Evolutionary conservation across 1,140 invertebrate genomes (phyloP).

Genomic region (Chrysopa pallens): DNA sequence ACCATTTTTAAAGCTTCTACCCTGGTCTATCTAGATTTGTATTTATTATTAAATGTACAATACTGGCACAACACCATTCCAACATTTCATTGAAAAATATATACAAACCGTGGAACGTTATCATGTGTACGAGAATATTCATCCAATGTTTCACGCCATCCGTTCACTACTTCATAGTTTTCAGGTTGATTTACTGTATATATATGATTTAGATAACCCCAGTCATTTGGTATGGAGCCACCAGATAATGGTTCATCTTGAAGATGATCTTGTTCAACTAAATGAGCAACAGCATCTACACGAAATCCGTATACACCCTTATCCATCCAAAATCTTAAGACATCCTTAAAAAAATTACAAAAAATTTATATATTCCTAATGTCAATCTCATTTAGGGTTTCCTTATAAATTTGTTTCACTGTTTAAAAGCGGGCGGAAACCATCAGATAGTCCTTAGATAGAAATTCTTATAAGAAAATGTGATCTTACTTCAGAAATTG

Average conservation of each 20-base stretch:
- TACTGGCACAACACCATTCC: too few relatives aligned
- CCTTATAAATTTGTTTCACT: too few relatives aligned
- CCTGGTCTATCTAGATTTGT: too few relatives aligned
- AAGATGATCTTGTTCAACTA: slow-evolving; percentile 35
- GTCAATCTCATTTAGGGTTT: too few relatives aligned
- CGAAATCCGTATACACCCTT: slow-evolving; percentile 62
- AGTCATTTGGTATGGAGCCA: slow-evolving; percentile 21
- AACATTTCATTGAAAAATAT: too few relatives aligned
- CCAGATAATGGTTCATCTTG: slow-evolving; percentile 33
- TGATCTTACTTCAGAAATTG: too few relatives aligned
- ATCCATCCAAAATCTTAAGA: slow-evolving; percentile 57
- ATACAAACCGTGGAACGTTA: slow-evolving; percentile 14
- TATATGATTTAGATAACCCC: slow-evolving; percentile 37
- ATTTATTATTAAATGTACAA: too few relatives aligned
- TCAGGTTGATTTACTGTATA: slow-evolving; percentile 40
- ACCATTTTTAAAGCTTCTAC: too few relatives aligned
- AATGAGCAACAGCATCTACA: slow-evolving; percentile 39
- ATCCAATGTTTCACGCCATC: slow-evolving; percentile 43
- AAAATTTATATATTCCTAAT: too few relatives aligned
- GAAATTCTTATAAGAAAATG: too few relatives aligned
- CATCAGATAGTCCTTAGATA: too few relatives aligned
- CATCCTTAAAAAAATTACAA: slow-evolving; percentile 31
- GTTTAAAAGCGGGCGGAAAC: too few relatives aligned
- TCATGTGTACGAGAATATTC: slow-evolving; percentile 25
- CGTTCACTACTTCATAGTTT: slow-evolving; percentile 37